Conservation (phyloP, 2,888 invertebrate species). For the Notodonta ziczac region DNA sequence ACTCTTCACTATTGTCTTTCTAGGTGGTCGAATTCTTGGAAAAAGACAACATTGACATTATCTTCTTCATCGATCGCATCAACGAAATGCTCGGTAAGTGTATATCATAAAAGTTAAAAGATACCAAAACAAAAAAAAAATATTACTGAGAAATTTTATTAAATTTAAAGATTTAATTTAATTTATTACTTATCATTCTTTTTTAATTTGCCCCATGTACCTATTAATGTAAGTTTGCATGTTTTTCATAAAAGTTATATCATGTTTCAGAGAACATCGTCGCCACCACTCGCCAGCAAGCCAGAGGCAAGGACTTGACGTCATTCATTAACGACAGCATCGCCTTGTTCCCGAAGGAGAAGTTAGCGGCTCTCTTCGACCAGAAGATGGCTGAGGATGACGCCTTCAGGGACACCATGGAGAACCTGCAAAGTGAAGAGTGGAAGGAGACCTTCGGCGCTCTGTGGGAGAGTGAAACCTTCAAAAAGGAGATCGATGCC, state of each 20-base stretch:
- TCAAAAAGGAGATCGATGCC: constrained; percentile 54
- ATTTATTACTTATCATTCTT: too few species aligned
- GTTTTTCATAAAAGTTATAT: constrained; percentile 21
- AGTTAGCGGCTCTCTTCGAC: constrained; percentile 61
- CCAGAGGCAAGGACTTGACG: constrained; percentile 53
- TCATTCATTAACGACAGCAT: constrained; percentile 58
- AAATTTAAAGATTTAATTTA: too few species aligned
- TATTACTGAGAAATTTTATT: too few species aligned
- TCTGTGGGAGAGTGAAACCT: constrained; percentile 59
- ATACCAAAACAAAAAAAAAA: too few species aligned
- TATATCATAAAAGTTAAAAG: not conserved
- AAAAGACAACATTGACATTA: constrained; percentile 69
- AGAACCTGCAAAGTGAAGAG: constrained; percentile 62
- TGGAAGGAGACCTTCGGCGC: constrained; percentile 54
- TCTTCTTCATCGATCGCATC: constrained; percentile 62
- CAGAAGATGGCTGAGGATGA: constrained; percentile 63
- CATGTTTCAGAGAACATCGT: constrained; percentile 25
- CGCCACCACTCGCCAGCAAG: constrained; percentile 34
- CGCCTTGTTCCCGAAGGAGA: constrained; percentile 55
- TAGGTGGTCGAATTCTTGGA: constrained; percentile 72
- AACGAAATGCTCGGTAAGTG: constrained; percentile 61
- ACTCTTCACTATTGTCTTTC: constrained; percentile 18
- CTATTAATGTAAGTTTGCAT: too few species aligned
- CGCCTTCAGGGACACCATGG: constrained; percentile 60
- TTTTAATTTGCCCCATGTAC: too few species aligned